Conservation (phyloP, 2,797 vertebrate species). For the Threskiornis aethiopicus region DNA sequence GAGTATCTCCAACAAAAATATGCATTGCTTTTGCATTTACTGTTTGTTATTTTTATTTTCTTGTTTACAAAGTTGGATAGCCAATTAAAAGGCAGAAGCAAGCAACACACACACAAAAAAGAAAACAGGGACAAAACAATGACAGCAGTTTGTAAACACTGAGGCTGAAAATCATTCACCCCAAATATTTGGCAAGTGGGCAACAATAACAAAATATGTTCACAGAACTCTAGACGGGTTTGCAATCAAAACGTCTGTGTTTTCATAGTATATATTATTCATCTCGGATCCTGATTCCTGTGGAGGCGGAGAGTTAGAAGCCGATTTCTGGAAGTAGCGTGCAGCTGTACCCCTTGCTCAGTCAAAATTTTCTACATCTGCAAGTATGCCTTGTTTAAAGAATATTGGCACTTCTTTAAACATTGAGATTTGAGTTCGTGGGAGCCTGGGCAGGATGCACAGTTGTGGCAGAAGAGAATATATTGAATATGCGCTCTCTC, state of each 20-base stretch:
- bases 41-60: neutral
- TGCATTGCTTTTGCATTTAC: neutral
- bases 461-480: neutral
- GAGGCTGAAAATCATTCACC: constrained; percentile 15
- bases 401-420: neutral
- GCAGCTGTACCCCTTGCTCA: neutral
- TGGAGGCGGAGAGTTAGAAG: neutral
- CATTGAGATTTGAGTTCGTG: neutral
- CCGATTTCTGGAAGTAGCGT: neutral
- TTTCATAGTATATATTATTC: neutral
- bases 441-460: neutral
- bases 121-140: neutral
- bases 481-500: neutral
- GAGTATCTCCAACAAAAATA: neutral
- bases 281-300: neutral
- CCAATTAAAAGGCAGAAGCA: neutral
- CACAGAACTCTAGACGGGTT: neutral
- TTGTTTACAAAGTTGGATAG: neutral
- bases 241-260: neutral
- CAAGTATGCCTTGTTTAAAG: neutral
- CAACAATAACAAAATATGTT: neutral
- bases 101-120: neutral
- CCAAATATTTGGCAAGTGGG: constrained; percentile 11
- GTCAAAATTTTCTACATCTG: neutral
- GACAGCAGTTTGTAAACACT: neutral